These are phyloP conservation scores for Enteromius viviparus DNA, from an alignment of 2,797 vertebrate genomes.

Conservation along the genomic window DNA sequence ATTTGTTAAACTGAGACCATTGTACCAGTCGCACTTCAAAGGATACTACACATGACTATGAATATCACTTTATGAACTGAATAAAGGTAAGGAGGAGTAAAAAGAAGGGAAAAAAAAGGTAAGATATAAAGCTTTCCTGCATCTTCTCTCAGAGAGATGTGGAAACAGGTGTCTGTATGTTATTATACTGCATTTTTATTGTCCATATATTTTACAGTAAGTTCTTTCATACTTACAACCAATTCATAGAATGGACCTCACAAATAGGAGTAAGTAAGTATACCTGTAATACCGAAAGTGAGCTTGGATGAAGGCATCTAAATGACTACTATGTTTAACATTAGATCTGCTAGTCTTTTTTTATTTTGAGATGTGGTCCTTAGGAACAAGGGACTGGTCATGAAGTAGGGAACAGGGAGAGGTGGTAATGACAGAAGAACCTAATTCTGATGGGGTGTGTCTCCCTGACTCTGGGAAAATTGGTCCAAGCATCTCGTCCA, in stretches of 20 bases:
- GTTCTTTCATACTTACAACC: not conserved
- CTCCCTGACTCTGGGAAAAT: constrained; percentile 66
- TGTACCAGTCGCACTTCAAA: not conserved
- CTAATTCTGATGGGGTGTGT: constrained; percentile 62
- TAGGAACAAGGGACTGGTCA: constrained; percentile 14
- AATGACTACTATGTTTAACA: constrained; percentile 20
- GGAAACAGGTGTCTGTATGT: not conserved
- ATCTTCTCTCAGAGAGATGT: not conserved
- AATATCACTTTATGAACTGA: not conserved
- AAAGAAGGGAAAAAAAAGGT: not conserved
- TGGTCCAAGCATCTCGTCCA: constrained; percentile 60
- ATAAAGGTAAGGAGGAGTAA: not conserved
- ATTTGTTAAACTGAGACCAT: not conserved
- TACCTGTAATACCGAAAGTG: not conserved
- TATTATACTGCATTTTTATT: not conserved
- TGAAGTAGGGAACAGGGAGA: constrained; percentile 40
- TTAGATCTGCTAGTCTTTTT: not conserved
- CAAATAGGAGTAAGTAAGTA: not conserved
- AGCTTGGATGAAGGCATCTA: not conserved
- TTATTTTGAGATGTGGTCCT: constrained; percentile 9
- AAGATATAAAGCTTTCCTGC: not conserved
- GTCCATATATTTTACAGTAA: not conserved
- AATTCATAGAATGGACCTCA: not conserved
- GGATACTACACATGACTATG: not conserved
- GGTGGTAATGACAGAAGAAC: constrained; percentile 39